A percentile compares a stretch with the other conserved stretches of the same genome.
Evolutionary conservation across 2,888 invertebrate species (phyloP).

Genomic region (Rhagonycha fulva): DNA sequence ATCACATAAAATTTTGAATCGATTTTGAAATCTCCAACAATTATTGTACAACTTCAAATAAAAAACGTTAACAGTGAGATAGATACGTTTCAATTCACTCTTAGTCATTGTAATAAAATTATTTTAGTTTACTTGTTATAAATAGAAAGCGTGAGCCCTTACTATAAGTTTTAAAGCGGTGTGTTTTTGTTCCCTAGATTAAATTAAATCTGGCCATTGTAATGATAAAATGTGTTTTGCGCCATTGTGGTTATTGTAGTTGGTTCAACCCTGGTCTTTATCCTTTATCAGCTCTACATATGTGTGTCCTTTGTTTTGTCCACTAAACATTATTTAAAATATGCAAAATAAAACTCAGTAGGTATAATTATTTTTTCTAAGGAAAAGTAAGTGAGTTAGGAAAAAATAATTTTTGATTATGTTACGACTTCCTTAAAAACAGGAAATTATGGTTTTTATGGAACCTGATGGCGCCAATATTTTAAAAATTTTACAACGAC

Average conservation of each 20-base stretch:
- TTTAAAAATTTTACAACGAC: not conserved
- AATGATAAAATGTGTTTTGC: conserved; percentile 52
- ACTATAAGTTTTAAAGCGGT: conserved; percentile 40
- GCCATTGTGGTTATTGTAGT: conserved; percentile 50
- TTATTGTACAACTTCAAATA: not conserved
- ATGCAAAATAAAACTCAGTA: conserved; percentile 42
- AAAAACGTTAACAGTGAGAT: conserved; percentile 32
- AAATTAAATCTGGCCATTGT: conserved; percentile 54
- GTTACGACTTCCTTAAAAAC: not conserved
- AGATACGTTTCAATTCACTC: conserved; percentile 38
- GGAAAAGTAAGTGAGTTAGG: not conserved
- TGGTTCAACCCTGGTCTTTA: conserved; percentile 50
- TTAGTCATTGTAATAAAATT: conserved; percentile 49
- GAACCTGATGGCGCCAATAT: not conserved
- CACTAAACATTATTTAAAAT: conserved; percentile 38
- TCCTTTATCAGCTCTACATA: conserved; percentile 50
- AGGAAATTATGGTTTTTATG: not conserved
- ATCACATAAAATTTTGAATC: not conserved
- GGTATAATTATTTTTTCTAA: conserved; percentile 37
- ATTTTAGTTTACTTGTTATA: conserved; percentile 42
- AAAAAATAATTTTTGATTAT: not conserved
- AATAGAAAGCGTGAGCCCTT: conserved; percentile 41
- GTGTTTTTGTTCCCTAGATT: conserved; percentile 47
- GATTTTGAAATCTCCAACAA: not conserved
- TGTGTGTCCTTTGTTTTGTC: conserved; percentile 46